Conservation (phyloP, 2,797 vertebrate species). For the Phalloptychus januarius region DNA sequence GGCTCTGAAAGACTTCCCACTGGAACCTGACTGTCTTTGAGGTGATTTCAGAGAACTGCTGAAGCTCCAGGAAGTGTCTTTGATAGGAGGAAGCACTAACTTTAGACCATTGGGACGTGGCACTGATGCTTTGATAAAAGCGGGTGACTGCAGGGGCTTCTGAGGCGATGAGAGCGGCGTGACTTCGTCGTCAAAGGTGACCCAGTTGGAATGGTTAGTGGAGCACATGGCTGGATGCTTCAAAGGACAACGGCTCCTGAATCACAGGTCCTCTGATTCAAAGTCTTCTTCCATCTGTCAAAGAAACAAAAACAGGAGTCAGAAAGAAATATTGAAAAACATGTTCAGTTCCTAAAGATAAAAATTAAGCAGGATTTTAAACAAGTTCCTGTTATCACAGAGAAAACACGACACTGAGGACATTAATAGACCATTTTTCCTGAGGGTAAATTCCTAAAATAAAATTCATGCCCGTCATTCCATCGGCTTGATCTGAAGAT, state of each 20-base stretch:
- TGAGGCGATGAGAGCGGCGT: conserved; percentile 82
- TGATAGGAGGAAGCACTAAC: conserved; percentile 83
- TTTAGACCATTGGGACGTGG: conserved; percentile 91
- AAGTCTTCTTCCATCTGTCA: conserved; percentile 56
- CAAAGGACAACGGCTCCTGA: conserved; percentile 33
- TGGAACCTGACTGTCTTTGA: conserved; percentile 80
- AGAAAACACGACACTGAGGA: conserved; percentile 12
- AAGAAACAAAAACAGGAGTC: conserved; percentile 30
- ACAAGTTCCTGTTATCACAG: conserved; percentile 15
- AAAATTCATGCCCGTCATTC: background rate
- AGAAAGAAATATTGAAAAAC: background rate
- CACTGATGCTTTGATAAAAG: conserved; percentile 74
- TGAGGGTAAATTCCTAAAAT: conserved; percentile 36
- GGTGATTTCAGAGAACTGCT: conserved; percentile 86
- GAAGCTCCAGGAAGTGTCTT: conserved; percentile 82
- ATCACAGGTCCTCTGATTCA: conserved; percentile 22
- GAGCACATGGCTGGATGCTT: conserved; percentile 86
- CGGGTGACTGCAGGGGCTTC: conserved; percentile 73
- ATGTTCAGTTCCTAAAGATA: background rate
- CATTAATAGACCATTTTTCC: conserved; percentile 47
- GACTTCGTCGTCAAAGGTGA: conserved; percentile 96
- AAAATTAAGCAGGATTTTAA: conserved; percentile 20
- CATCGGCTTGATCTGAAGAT: background rate
- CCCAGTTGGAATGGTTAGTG: conserved; percentile 93
- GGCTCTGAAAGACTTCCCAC: conserved; percentile 86